Base-by-base conservation (phyloP, 2,888 invertebrate genomes). In the Drosophila infuscata region DNA sequence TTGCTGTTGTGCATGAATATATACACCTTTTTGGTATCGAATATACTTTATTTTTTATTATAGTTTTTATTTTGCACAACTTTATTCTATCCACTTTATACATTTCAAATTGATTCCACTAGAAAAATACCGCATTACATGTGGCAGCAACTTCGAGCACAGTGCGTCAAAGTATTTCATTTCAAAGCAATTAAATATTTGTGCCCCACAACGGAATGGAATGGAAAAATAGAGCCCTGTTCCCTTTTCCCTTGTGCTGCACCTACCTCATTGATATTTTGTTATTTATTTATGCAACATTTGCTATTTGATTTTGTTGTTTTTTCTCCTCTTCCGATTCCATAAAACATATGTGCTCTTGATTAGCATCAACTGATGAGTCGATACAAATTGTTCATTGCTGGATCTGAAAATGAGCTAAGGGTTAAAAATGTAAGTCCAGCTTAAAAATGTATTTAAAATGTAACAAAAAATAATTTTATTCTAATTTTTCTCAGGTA, bases 181-280 rank as follows among this genome's bases (percentile, higher is more conserved):
- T 83, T 74, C 79, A 83, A 63, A 74, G 75, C 74, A 89, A 87
- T 90, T 90, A 84, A 86, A 86, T 87, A 76, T 89, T 81, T 87
- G 75, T 73, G 53, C 62, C 64, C 70, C 76, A 57, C 73, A 86
- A 65, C 69, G 61, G 71, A 86, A 63, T 63, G 71, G 60, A 53
- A 76, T 72, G 65, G 63, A 48, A 49, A 69, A 60, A 65, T 68
- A 33, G 30, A 43, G 29, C 25, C 2, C 17, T 25, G 29, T n/a
- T 9, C 38, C 41, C 17, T 9, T n/a, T 29, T 59, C 38, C 63
- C 49, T 8, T 9, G 76, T 61, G 63, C 72, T 7, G 17, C 48
- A 61, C 38, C 61, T 43, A 33, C 57, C 52, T 66, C 74, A 71
- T 64, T 74, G 76, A 76, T 79, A 67, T 75, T 60, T 66, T 76